Conservation (phyloP, 2,113 vertebrate genomes). For the Pelodiscus sinensis region DNA sequence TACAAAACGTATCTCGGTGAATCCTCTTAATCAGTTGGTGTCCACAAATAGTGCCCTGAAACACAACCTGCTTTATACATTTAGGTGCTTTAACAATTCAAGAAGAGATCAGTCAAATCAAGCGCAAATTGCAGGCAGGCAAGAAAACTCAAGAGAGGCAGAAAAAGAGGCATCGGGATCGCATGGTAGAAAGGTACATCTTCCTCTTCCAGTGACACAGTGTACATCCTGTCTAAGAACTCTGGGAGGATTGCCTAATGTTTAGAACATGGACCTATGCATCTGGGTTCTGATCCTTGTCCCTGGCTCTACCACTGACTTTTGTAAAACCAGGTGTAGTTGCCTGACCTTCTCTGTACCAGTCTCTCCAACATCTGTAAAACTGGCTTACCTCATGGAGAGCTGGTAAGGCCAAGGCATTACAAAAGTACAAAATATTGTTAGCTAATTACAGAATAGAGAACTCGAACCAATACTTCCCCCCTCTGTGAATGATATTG, state of each 20-base stretch:
- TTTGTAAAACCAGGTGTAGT: background rate
- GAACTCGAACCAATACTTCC: background rate
- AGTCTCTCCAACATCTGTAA: background rate
- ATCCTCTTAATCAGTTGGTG: background rate
- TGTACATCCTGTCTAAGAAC: background rate
- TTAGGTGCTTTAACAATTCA: slow-evolving; percentile 66
- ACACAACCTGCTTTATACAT: background rate
- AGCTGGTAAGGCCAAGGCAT: background rate
- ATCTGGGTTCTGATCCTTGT: rapidly evolving
- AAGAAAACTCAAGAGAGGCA: slow-evolving; percentile 80
- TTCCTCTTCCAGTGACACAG: background rate
- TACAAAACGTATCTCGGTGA: background rate
- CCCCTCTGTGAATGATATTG: background rate
- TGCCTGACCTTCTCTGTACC: background rate
- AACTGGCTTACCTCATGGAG: background rate
- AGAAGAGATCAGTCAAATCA: slow-evolving; percentile 80
- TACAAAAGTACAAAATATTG: background rate
- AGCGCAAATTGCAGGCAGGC: slow-evolving; percentile 76
- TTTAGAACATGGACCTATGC: rapidly evolving
- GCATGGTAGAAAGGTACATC: slow-evolving; percentile 91
- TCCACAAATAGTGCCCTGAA: background rate
- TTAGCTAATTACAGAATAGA: background rate
- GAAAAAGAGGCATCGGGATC: slow-evolving; percentile 86
- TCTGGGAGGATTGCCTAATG: too few species aligned
- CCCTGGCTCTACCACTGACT: background rate